Percentiles rank a stretch among this genome's conserved stretches.
Evolutionary conservation across 2,888 invertebrate genomes (phyloP).

Genomic region (Parnassius glacialis): DNA sequence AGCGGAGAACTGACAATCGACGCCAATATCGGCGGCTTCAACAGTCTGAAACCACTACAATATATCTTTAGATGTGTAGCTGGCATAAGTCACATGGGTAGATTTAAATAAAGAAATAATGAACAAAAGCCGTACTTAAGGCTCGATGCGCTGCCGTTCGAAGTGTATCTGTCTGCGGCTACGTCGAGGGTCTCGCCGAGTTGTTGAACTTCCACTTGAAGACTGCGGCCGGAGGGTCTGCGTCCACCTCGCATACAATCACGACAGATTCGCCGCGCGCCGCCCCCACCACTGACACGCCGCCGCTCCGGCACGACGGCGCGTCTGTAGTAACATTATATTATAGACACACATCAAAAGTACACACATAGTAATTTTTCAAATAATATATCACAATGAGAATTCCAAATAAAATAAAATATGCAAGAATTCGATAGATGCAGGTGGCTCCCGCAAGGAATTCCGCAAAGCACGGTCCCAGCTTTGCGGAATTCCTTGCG

Average conservation of each 20-base stretch:
- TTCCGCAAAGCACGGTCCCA: too few relatives aligned
- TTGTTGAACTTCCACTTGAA: slow-evolving; percentile 98
- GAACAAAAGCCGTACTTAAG: slow-evolving; percentile 69
- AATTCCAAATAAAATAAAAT: too few relatives aligned
- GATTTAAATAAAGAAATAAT: too few relatives aligned
- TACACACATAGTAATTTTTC: not conserved
- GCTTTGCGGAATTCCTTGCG: too few relatives aligned
- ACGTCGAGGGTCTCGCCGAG: slow-evolving; percentile 93
- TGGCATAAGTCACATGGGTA: too few relatives aligned
- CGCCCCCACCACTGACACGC: slow-evolving; percentile 92
- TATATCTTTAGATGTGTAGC: too few relatives aligned
- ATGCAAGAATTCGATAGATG: too few relatives aligned
- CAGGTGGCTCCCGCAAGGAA: too few relatives aligned
- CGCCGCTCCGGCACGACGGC: slow-evolving; percentile 87
- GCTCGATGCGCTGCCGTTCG: slow-evolving; percentile 88
- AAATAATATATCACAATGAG: too few relatives aligned
- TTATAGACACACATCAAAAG: not conserved
- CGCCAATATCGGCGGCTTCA: too few relatives aligned
- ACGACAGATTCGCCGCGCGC: slow-evolving; percentile 92
- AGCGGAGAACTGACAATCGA: too few relatives aligned
- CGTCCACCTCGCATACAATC: slow-evolving; percentile 94
- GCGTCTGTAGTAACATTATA: slow-evolving; percentile 82
- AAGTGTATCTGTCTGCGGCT: slow-evolving; percentile 87
- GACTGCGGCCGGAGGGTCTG: slow-evolving; percentile 93
- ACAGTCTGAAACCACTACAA: too few relatives aligned